phyloP scores from a whole-genome alignment of 1,140 invertebrate species.

The Eumeta japonica region DNA sequence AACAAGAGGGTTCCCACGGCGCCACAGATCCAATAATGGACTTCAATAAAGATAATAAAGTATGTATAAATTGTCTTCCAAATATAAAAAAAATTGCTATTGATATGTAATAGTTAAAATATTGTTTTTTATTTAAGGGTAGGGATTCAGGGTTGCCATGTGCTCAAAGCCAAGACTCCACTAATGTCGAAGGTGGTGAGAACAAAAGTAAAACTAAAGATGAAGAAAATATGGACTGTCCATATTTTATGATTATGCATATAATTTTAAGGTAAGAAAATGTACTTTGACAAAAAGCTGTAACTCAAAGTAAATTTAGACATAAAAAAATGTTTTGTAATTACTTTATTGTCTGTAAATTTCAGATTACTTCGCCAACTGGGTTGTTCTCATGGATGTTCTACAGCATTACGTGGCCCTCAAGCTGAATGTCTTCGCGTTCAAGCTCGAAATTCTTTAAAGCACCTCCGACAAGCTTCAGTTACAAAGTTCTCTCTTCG shows the following conservation, averaged over 20 bases:
- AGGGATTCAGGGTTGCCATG: constrained; percentile 45
- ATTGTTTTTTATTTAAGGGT: constrained; percentile 24
- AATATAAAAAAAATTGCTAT: too few relatives aligned
- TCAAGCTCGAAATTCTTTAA: constrained; percentile 82
- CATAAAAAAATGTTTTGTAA: constrained; percentile 1
- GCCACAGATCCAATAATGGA: constrained; percentile 31
- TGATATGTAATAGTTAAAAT: background rate
- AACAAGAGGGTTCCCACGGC: constrained; percentile 26
- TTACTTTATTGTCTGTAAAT: constrained; percentile 2
- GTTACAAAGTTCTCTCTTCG: constrained; percentile 75
- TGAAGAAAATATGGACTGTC: constrained; percentile 40
- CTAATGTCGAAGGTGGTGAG: constrained; percentile 52
- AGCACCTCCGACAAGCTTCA: constrained; percentile 69
- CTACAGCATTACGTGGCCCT: constrained; percentile 76
- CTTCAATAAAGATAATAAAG: constrained; percentile 37
- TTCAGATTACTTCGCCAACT: constrained; percentile 80
- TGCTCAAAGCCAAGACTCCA: constrained; percentile 55
- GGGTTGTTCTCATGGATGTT: constrained; percentile 84
- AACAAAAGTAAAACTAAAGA: constrained; percentile 37
- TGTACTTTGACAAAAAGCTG: background rate
- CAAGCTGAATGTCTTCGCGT: constrained; percentile 87
- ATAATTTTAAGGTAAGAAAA: constrained; percentile 40
- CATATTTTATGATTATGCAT: constrained; percentile 54
- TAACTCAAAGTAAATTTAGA: background rate
- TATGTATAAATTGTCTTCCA: constrained; percentile 10